Conservation (phyloP, 2,797 vertebrate species). For the Malurus splendens region DNA sequence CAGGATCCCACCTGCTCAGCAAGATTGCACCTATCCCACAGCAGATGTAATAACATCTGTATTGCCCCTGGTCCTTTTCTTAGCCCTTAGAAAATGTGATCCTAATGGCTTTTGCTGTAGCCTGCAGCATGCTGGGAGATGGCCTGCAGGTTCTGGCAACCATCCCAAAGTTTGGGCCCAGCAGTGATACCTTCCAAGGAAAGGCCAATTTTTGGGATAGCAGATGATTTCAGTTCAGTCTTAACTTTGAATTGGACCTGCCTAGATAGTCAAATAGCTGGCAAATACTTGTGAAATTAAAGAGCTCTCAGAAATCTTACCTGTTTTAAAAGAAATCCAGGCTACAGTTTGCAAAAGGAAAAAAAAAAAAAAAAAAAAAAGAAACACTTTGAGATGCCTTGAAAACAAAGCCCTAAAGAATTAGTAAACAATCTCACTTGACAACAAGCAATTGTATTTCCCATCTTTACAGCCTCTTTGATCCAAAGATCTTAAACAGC, state of each 20-base stretch:
- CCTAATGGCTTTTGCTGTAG: neutral
- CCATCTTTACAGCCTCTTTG: neutral
- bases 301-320: slow-evolving; percentile 37
- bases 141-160: neutral
- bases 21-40: neutral
- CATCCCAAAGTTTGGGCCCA: neutral
- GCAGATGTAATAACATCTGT: slow-evolving; percentile 34
- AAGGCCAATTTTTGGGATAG: neutral
- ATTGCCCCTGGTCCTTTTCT: neutral
- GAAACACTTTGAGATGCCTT: slow-evolving; percentile 41
- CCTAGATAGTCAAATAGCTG: neutral
- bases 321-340: slow-evolving; percentile 54
- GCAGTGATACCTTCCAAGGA: neutral
- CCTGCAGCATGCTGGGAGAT: neutral
- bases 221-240: neutral
- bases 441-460: slow-evolving; percentile 20
- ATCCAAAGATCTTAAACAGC: neutral
- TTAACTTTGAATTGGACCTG: neutral
- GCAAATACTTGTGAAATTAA: neutral
- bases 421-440: slow-evolving; percentile 9
- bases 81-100: neutral
- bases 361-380: slow-evolving; percentile 25
- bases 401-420: slow-evolving; percentile 35
- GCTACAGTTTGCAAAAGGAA: slow-evolving; percentile 47
- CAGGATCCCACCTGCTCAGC: neutral